phyloP scores from a whole-genome alignment of 2,797 vertebrate species.

The Knipowitschia caucasica region DNA sequence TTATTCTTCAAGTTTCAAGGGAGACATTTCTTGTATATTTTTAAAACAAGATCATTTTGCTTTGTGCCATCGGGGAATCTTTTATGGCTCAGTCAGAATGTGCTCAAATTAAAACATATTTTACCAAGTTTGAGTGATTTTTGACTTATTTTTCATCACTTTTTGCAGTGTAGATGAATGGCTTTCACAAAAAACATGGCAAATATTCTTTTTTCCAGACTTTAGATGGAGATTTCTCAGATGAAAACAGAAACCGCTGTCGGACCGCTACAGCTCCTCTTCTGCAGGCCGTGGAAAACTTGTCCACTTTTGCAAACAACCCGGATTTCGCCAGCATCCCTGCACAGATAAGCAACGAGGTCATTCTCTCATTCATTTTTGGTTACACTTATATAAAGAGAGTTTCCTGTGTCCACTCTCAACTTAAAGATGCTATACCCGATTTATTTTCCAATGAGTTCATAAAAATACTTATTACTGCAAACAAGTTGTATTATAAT shows the following conservation, averaged over 20 bases:
- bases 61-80: too few species aligned
- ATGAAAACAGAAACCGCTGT: constrained; percentile 93
- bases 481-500: too few species aligned
- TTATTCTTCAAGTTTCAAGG: too few species aligned
- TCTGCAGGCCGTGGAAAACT: constrained; percentile 95
- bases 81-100: too few species aligned
- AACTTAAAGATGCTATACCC: not conserved
- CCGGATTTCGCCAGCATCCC: constrained; percentile 97
- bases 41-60: too few species aligned
- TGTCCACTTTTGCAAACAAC: constrained; percentile 93
- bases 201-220: constrained; percentile 73
- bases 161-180: too few species aligned
- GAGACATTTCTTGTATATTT: too few species aligned
- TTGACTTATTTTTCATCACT: too few species aligned
- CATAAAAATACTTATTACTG: too few species aligned
- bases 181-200: not conserved
- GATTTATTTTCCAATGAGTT: too few species aligned
- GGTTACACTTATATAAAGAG: not conserved
- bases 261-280: constrained; percentile 87
- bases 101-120: too few species aligned
- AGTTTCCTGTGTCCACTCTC: not conserved
- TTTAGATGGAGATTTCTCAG: constrained; percentile 96
- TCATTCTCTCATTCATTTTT: constrained; percentile 39
- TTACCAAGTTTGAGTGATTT: too few species aligned
- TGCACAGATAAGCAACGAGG: constrained; percentile 93